Evolutionary conservation across 2,113 vertebrate species (phyloP).

Genomic region (Platycercus adscitus): DNA sequence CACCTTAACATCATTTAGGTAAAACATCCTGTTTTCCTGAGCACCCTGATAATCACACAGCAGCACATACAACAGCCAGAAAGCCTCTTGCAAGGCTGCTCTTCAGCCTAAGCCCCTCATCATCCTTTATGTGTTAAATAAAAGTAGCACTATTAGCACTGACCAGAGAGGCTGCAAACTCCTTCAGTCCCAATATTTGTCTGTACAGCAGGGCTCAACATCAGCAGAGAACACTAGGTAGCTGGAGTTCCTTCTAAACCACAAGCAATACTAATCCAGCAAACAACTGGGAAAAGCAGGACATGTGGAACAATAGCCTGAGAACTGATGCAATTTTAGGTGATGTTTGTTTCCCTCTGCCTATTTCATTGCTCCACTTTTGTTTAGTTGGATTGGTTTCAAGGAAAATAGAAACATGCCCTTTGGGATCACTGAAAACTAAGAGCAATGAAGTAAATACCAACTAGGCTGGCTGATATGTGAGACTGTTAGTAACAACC

Average conservation of each 20-base stretch:
- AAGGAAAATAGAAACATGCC: background rate
- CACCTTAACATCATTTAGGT: background rate
- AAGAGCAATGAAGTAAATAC: background rate
- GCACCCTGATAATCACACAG: background rate
- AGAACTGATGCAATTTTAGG: background rate
- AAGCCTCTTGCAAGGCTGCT: background rate
- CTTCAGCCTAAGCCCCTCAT: background rate
- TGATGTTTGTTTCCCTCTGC: background rate
- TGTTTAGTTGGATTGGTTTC: background rate
- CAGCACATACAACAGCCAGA: background rate
- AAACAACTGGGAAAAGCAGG: background rate
- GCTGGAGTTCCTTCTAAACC: background rate
- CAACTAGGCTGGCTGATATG: background rate
- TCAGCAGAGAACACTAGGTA: background rate
- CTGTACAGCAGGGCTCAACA: background rate
- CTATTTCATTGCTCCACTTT: background rate
- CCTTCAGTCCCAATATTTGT: background rate
- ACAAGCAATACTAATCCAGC: background rate
- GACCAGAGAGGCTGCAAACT: background rate
- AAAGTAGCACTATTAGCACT: background rate
- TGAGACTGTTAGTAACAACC: background rate
- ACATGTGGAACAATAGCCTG: background rate
- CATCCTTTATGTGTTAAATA: background rate
- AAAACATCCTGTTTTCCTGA: background rate
- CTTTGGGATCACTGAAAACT: background rate